A percentile compares a stretch with the other conserved stretches of the same genome.
These are phyloP conservation scores for Ceuthmochares aereus DNA, from an alignment of 2,113 vertebrate species.

Conservation along the genomic window DNA sequence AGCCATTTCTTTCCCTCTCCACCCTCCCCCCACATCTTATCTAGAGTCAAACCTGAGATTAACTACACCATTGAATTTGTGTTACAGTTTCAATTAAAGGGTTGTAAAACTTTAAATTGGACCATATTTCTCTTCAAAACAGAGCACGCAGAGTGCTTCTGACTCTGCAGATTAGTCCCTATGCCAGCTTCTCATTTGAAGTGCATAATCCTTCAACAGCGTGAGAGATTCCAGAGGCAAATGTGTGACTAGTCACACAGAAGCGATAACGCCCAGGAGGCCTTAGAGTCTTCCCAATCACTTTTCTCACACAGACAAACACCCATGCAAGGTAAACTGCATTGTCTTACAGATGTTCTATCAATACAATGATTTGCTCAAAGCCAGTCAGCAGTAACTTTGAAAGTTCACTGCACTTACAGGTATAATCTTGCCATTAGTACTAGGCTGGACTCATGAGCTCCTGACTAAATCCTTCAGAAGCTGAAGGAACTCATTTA, in stretches of 20 bases:
- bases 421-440: background rate
- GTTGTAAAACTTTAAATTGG: background rate
- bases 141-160: background rate
- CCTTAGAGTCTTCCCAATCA: background rate
- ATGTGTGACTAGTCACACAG: background rate
- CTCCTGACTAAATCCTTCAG: background rate
- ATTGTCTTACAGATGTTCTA: background rate
- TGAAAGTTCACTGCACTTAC: background rate
- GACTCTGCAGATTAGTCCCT: background rate
- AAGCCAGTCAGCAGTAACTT: background rate
- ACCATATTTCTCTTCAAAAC: background rate
- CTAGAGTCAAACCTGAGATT: background rate
- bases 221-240: background rate
- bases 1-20: background rate
- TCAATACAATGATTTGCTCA: background rate
- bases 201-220: rapidly evolving
- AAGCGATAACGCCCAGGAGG: rapidly evolving
- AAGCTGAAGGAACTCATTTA: background rate
- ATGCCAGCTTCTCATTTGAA: background rate
- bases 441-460: background rate
- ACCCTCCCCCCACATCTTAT: background rate
- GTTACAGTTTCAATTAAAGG: background rate
- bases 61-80: rapidly evolving
- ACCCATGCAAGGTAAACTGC: background rate
- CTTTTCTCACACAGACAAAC: background rate